Evolutionary conservation across 2,888 invertebrate species (phyloP).

Genomic region (Campoplex capitator): DNA sequence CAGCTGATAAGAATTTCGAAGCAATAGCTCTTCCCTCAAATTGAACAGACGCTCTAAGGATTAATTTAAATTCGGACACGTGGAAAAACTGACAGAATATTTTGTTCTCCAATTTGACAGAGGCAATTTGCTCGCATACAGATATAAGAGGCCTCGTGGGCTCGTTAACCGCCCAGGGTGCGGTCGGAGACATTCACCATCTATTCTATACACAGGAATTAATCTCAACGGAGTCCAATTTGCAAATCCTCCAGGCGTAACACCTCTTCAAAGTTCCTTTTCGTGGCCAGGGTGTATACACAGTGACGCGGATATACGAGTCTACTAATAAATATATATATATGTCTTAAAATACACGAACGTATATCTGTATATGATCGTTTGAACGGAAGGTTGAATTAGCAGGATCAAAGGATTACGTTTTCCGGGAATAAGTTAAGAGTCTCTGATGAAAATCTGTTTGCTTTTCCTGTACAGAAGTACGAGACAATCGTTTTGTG

Average conservation of each 20-base stretch:
- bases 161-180: slow-evolving; percentile 60
- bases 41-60: neutral
- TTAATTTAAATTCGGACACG: neutral
- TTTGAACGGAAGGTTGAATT: slow-evolving; percentile 7
- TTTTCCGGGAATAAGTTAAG: slow-evolving; percentile 33
- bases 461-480: neutral
- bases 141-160: slow-evolving; percentile 39
- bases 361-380: neutral
- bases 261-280: neutral
- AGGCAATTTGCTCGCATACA: slow-evolving; percentile 41
- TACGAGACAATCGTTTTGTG: neutral
- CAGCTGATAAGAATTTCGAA: neutral
- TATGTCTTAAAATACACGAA: neutral
- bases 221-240: slow-evolving; percentile 57
- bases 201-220: slow-evolving; percentile 43
- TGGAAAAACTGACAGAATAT: neutral
- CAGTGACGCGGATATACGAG: neutral
- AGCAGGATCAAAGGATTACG: slow-evolving; percentile 46
- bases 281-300: neutral
- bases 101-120: slow-evolving; percentile 12
- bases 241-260: slow-evolving; percentile 57
- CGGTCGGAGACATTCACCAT: slow-evolving; percentile 54
- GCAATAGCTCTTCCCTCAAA: neutral
- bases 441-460: neutral
- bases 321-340: neutral